A percentile compares a stretch with the other conserved stretches of the same genome.
Conservation (phyloP, 2,113 vertebrate genomes). For the Clupea harengus region DNA sequence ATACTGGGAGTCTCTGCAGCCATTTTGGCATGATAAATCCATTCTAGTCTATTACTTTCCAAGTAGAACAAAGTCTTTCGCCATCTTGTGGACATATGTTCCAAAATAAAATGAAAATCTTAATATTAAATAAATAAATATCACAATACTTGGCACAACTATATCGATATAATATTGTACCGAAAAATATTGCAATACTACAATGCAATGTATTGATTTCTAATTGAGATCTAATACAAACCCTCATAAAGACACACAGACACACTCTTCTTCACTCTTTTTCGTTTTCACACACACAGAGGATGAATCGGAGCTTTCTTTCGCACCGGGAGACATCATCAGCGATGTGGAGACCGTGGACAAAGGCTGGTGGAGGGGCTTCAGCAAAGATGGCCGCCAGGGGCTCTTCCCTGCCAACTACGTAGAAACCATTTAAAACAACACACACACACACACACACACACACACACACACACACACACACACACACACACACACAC, state of each 20-base stretch:
- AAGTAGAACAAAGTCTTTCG: too few species aligned
- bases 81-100: too few species aligned
- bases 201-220: too few species aligned
- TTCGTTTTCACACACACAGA: constrained; percentile 43
- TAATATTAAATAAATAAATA: too few species aligned
- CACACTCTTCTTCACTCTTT: not conserved
- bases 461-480: constrained; percentile 12
- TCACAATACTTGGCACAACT: too few species aligned
- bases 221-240: not conserved
- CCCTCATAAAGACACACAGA: not conserved
- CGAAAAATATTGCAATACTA: too few species aligned
- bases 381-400: constrained; percentile 75
- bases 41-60: too few species aligned
- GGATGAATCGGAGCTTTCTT: constrained; percentile 76
- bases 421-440: constrained; percentile 72
- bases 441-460: not conserved
- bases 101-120: too few species aligned
- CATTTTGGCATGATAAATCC: too few species aligned
- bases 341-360: constrained; percentile 72
- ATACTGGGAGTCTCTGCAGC: too few species aligned
- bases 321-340: constrained; percentile 76
- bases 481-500: not conserved
- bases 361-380: constrained; percentile 76
- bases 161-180: too few species aligned
- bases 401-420: constrained; percentile 79